phyloP scores from a whole-genome alignment of 2,113 vertebrate species.

The Phylloscopus trochilus region DNA sequence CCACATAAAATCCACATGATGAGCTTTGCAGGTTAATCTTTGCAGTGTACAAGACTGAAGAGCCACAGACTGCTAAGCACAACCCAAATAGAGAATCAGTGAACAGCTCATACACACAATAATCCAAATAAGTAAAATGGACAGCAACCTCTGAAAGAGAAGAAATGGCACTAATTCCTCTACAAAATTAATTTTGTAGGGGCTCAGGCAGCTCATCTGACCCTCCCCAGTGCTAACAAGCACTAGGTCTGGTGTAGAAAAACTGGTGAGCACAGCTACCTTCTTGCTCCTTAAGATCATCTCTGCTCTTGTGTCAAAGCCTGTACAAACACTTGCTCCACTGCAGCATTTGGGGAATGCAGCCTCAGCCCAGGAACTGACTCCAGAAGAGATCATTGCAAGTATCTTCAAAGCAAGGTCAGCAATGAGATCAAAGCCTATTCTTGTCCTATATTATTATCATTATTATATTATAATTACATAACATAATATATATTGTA shows the following conservation, averaged over 20 bases:
- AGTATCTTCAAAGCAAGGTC: not conserved
- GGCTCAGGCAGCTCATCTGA: not conserved
- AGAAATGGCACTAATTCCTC: not conserved
- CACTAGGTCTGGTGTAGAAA: not conserved
- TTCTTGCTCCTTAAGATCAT: not conserved
- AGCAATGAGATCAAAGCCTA: not conserved
- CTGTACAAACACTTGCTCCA: not conserved
- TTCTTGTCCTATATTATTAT: not conserved
- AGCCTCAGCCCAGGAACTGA: not conserved
- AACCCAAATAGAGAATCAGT: not conserved
- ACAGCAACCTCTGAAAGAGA: not conserved
- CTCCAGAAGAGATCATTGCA: not conserved
- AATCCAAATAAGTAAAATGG: not conserved
- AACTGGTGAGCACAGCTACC: not conserved
- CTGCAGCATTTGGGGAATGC: not conserved
- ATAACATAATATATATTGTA: not conserved
- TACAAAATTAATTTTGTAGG: not conserved
- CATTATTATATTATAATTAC: not conserved
- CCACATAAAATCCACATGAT: not conserved
- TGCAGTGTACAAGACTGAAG: not conserved
- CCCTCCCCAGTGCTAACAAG: not conserved
- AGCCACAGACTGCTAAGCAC: not conserved
- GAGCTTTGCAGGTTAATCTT: not conserved
- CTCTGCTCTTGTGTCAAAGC: accelerated
- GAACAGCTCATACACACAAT: not conserved